Conservation (phyloP, 2,888 invertebrate genomes). For the Melieria picta region DNA sequence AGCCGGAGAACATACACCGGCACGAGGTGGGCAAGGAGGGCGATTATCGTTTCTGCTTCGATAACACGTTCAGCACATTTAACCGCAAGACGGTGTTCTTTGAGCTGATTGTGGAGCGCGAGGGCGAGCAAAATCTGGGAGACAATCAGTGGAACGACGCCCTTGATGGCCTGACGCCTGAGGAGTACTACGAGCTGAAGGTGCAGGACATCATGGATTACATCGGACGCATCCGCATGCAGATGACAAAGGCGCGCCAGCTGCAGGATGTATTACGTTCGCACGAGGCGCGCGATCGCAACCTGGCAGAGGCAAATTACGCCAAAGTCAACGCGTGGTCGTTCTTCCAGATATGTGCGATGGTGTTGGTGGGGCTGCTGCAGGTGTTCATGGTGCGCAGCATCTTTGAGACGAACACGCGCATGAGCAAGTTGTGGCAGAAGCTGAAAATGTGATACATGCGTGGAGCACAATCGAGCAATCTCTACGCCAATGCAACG, state of each 20-base stretch:
- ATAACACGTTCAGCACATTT: slow-evolving; percentile 85
- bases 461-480: too few species aligned
- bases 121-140: slow-evolving; percentile 69
- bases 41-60: slow-evolving; percentile 87
- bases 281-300: slow-evolving; percentile 83
- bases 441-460: slow-evolving; percentile 50
- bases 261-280: slow-evolving; percentile 78
- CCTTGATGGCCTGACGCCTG: slow-evolving; percentile 65
- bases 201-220: slow-evolving; percentile 75
- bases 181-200: slow-evolving; percentile 71
- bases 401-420: slow-evolving; percentile 74
- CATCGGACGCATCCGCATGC: slow-evolving; percentile 72
- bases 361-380: slow-evolving; percentile 78
- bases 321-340: slow-evolving; percentile 85
- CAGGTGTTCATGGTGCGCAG: slow-evolving; percentile 83
- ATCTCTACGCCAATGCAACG: too few species aligned
- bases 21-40: slow-evolving; percentile 72
- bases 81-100: slow-evolving; percentile 86
- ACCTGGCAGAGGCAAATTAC: slow-evolving; percentile 82
- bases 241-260: slow-evolving; percentile 72
- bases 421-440: slow-evolving; percentile 61
- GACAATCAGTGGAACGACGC: slow-evolving; percentile 59
- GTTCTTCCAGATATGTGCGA: slow-evolving; percentile 75
- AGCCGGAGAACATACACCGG: slow-evolving; percentile 76
- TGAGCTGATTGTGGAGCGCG: slow-evolving; percentile 76